Evolutionary conservation across 1,140 invertebrate genomes (phyloP), one percentile per base, ranked within the genome.

Genomic region (Sycobia sp.): DNA sequence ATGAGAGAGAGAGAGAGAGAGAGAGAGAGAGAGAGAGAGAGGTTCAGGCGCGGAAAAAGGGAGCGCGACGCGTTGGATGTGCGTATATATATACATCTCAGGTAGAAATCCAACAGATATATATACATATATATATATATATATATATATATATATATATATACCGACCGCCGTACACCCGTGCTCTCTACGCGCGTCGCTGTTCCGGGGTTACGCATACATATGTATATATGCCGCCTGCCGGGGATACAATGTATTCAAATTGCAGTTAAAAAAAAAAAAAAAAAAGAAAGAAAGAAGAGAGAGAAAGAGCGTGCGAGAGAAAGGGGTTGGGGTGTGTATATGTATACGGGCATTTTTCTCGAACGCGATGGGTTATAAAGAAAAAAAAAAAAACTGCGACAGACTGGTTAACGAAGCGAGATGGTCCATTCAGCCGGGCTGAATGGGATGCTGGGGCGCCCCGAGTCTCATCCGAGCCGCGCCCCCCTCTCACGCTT

Each of bases 401-500:
- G 80, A 82, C 78, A 82, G 80, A 79, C 80, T 82, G 80, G 78
- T 81, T 82, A 82, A 82, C 80, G 80, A 82, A 82, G 78, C 79
- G 78, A 41, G 74, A 76, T 79, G 77, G 78, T 81, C 77, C 80
- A 82, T 81, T 81, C 74, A 82, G 73, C 67, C 64, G 63, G 68
- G 20, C 64, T 80, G 71, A 81, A 81, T 81, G 71, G 79, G 79
- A 81, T 80, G 78, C 78, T 81, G 78, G 74, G 65, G 69, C 66
- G 51, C 27, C 25, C 9, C 2, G 65, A 66, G 66, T 72, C 69
- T 69, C 67, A 44, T 62, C 67, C 67, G 49, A n/a, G n/a, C n/a
- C 61, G 20, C 32, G 13, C 20, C 20, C 27, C 32, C n/a, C n/a
- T n/a, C n/a, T n/a, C n/a, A n/a, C n/a, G n/a, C n/a, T n/a, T n/a